phyloP scores from a whole-genome alignment of 2,888 invertebrate species.

The Diarsia dahlii region DNA sequence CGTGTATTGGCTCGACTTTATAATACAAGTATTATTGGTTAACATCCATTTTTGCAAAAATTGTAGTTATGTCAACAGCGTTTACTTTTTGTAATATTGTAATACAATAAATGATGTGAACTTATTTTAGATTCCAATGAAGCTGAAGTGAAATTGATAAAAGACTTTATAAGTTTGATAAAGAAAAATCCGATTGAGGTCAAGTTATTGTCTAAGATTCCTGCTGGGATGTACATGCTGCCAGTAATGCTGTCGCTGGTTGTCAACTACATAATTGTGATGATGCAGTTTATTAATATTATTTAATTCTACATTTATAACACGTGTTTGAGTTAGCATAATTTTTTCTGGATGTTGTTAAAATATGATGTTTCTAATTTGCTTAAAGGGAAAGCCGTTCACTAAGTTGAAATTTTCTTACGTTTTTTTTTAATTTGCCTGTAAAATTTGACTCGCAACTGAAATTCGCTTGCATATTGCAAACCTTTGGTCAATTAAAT shows the following conservation, averaged over 20 bases:
- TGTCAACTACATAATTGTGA: constrained; percentile 28
- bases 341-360: too few species aligned
- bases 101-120: too few species aligned
- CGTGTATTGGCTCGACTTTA: constrained; percentile 27
- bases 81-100: neutral
- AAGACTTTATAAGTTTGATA: constrained; percentile 35
- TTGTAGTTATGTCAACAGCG: neutral
- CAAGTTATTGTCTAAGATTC: constrained; percentile 17
- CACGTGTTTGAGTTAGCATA: too few species aligned
- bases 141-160: constrained; percentile 31
- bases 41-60: neutral
- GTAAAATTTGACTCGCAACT: too few species aligned
- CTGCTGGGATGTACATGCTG: constrained; percentile 27
- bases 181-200: constrained; percentile 41
- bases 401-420: too few species aligned
- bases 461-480: too few species aligned
- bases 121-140: constrained; percentile 6
- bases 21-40: constrained; percentile 31
- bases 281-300: constrained; percentile 34
- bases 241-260: constrained; percentile 5
- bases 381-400: too few species aligned
- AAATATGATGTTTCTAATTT: too few species aligned
- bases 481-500: too few species aligned
- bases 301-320: neutral
- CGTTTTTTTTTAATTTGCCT: too few species aligned